These are phyloP conservation scores for Ametastegia equiseti DNA, from an alignment of 2,888 invertebrate genomes.

Conservation along the genomic window DNA sequence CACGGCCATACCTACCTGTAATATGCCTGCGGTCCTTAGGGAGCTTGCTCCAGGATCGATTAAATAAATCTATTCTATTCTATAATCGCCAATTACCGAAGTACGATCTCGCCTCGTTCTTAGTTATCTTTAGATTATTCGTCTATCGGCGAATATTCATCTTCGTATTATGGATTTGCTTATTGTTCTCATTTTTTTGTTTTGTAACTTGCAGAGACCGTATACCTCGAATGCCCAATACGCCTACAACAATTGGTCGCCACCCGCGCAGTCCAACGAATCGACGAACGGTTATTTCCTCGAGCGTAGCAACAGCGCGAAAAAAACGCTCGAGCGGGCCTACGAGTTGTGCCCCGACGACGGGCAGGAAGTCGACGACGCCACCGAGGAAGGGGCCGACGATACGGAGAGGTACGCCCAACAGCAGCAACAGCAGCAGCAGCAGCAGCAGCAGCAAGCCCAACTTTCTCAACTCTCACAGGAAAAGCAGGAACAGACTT, in stretches of 20 bases:
- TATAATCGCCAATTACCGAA: no score
- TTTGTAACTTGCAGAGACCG: slow-evolving; percentile 70
- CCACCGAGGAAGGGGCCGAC: slow-evolving; percentile 57
- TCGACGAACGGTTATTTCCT: slow-evolving; percentile 96
- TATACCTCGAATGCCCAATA: slow-evolving; percentile 84
- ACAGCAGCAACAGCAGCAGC: slow-evolving; percentile 32
- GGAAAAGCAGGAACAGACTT: not conserved
- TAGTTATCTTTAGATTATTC: not conserved
- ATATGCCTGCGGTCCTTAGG: no score
- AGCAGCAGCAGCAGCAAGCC: slow-evolving; percentile 17
- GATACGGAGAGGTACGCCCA: slow-evolving; percentile 49
- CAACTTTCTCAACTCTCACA: slow-evolving; percentile 1
- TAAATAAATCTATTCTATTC: no score
- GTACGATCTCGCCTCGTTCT: no score
- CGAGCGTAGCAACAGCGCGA: slow-evolving; percentile 95
- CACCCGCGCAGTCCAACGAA: slow-evolving; percentile 95
- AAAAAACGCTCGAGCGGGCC: slow-evolving; percentile 90
- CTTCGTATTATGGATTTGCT: not conserved
- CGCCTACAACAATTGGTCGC: slow-evolving; percentile 94
- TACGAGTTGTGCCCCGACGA: slow-evolving; percentile 86
- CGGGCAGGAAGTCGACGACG: slow-evolving; percentile 72
- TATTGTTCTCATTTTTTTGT: not conserved
- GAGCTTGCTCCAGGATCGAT: no score
- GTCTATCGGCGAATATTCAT: not conserved
- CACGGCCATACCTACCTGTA: no score